Evolutionary conservation across 2,888 invertebrate species (phyloP).

Genomic region (Apamea monoglypha): DNA sequence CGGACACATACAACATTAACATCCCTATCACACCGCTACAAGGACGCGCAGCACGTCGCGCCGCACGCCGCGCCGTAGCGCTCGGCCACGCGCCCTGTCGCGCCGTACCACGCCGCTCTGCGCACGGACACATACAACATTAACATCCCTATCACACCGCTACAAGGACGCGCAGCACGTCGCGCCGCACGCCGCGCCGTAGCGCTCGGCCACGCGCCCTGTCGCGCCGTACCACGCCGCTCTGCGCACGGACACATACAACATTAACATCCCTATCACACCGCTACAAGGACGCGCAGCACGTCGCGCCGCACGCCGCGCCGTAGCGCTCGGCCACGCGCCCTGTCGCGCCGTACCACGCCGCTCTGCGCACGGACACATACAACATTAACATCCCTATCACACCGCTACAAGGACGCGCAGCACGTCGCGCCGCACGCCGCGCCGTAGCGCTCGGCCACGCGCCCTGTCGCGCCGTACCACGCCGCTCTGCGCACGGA

Average conservation of each 20-base stretch:
- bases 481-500: not conserved
- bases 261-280: not conserved
- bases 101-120: not conserved
- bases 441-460: slow-evolving; percentile 90
- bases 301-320: not conserved
- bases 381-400: not conserved
- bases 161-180: not conserved
- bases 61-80: slow-evolving; percentile 1
- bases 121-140: not conserved
- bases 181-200: not conserved
- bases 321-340: not conserved
- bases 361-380: too few relatives aligned
- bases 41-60: not conserved
- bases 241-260: not conserved
- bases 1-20: too few relatives aligned
- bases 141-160: not conserved
- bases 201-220: not conserved
- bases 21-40: too few relatives aligned
- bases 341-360: too few relatives aligned
- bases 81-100: not conserved
- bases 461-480: slow-evolving; percentile 86
- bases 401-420: slow-evolving; percentile 19
- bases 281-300: not conserved
- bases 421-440: slow-evolving; percentile 55
- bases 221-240: not conserved